Conservation (phyloP, 1,140 invertebrate genomes). For the Saxidomus purpurata region DNA sequence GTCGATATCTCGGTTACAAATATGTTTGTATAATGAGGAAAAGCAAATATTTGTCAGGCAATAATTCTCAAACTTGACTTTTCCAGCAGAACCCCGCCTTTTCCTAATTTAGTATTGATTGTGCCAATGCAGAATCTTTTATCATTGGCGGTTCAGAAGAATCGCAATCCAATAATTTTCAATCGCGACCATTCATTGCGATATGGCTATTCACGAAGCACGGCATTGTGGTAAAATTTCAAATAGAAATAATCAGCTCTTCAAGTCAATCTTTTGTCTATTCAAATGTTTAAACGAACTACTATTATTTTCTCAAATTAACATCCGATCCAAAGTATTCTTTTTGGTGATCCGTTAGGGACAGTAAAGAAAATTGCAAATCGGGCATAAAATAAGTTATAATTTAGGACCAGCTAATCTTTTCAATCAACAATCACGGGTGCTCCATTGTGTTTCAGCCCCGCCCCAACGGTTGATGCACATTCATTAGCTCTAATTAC, state of each 20-base stretch:
- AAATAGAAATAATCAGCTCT: slow-evolving; percentile 42
- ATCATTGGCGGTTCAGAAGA: slow-evolving; percentile 18
- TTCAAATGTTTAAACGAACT: slow-evolving; percentile 57
- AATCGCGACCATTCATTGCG: background rate
- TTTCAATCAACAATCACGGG: slow-evolving; percentile 65
- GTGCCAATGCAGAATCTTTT: background rate
- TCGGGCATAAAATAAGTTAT: slow-evolving; percentile 64
- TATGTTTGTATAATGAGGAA: slow-evolving; percentile 55
- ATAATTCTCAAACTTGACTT: slow-evolving; percentile 45
- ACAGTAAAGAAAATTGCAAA: slow-evolving; percentile 51
- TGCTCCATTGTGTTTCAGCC: slow-evolving; percentile 60
- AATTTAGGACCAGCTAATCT: slow-evolving; percentile 60
- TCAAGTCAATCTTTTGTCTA: slow-evolving; percentile 45
- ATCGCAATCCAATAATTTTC: slow-evolving; percentile 48
- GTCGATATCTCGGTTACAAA: slow-evolving; percentile 15
- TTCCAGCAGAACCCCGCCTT: slow-evolving; percentile 17
- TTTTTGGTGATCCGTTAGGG: slow-evolving; percentile 53
- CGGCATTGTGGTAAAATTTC: background rate
- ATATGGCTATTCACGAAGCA: background rate
- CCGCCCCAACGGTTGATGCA: slow-evolving; percentile 59
- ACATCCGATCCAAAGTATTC: slow-evolving; percentile 40
- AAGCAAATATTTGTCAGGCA: slow-evolving; percentile 59
- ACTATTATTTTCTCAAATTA: slow-evolving; percentile 65
- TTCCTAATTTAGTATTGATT: slow-evolving; percentile 60
- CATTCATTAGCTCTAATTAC: slow-evolving; percentile 65